phyloP scores from a whole-genome alignment of 2,888 invertebrate species.

The Molorchus minor region DNA sequence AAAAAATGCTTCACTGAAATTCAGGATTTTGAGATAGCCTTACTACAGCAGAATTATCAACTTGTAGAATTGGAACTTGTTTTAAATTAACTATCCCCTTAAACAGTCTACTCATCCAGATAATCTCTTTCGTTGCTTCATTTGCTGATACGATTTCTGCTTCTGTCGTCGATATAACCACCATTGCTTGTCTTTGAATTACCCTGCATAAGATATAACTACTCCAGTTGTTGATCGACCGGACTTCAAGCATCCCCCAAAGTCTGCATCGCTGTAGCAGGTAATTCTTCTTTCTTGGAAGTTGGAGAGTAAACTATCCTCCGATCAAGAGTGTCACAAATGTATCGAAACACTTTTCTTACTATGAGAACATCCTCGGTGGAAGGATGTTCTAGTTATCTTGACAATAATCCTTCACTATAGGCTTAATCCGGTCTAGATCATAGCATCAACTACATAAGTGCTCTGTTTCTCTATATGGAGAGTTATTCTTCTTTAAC shows the following conservation, averaged over 20 bases:
- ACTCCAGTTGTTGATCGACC: conserved; percentile 39
- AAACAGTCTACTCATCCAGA: conserved; percentile 8
- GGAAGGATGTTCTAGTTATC: conserved; percentile 44
- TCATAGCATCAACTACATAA: conserved; percentile 2
- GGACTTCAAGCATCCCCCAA: conserved; percentile 46
- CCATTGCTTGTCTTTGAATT: conserved; percentile 35
- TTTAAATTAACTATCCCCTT: not conserved
- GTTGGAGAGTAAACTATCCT: not conserved
- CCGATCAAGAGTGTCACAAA: too few relatives aligned
- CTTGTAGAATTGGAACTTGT: not conserved
- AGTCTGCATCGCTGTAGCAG: conserved; percentile 54
- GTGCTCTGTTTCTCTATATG: not conserved
- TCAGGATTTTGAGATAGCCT: conserved; percentile 20
- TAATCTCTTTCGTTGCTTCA: conserved; percentile 44
- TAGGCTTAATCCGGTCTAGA: conserved; percentile 37
- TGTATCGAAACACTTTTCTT: too few relatives aligned
- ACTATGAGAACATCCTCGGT: conserved; percentile 45
- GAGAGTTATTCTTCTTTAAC: not conserved
- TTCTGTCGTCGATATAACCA: conserved; percentile 44
- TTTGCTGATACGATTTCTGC: conserved; percentile 51
- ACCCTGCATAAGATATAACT: conserved; percentile 38
- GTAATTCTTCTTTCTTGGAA: not conserved
- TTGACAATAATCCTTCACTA: conserved; percentile 38
- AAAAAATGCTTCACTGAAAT: conserved; percentile 18
- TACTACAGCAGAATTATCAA: conserved; percentile 16